Percentiles rank a stretch among this genome's conserved stretches.
These are phyloP conservation scores for Sarcophaga subvicina DNA, from an alignment of 2,888 invertebrate genomes.

Conservation along the genomic window DNA sequence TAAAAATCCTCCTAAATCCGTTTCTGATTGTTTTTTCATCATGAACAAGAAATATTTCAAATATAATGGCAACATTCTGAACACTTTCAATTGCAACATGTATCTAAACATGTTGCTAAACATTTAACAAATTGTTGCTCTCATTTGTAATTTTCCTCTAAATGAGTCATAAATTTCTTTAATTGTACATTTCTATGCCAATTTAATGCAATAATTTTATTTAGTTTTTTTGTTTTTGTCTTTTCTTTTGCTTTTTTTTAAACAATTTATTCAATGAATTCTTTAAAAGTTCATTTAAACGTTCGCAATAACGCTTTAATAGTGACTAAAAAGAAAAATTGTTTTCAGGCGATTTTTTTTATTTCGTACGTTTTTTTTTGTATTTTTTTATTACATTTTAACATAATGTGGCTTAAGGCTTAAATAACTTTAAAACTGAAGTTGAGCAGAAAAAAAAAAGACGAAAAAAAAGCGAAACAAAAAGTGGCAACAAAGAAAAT, in stretches of 20 bases:
- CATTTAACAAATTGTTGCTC: background rate
- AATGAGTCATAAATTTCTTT: background rate
- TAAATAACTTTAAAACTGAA: conserved; percentile 43
- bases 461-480: background rate
- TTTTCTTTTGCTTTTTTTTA: too few species aligned
- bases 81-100: background rate
- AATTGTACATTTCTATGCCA: background rate
- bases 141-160: background rate
- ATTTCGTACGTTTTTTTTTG: background rate
- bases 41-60: too few species aligned
- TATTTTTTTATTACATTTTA: conserved; percentile 32
- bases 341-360: conserved; percentile 21
- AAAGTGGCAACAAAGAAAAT: background rate
- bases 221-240: too few species aligned
- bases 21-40: too few species aligned
- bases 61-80: too few species aligned
- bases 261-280: conserved; percentile 9
- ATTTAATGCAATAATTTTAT: background rate
- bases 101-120: background rate
- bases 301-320: conserved; percentile 23
- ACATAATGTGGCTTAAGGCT: conserved; percentile 60
- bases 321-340: conserved; percentile 55
- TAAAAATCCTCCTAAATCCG: too few species aligned
- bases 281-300: conserved; percentile 35
- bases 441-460: conserved; percentile 24